These are phyloP conservation scores for Agrotis segetum DNA, from an alignment of 2,888 invertebrate species.

Conservation along the genomic window DNA sequence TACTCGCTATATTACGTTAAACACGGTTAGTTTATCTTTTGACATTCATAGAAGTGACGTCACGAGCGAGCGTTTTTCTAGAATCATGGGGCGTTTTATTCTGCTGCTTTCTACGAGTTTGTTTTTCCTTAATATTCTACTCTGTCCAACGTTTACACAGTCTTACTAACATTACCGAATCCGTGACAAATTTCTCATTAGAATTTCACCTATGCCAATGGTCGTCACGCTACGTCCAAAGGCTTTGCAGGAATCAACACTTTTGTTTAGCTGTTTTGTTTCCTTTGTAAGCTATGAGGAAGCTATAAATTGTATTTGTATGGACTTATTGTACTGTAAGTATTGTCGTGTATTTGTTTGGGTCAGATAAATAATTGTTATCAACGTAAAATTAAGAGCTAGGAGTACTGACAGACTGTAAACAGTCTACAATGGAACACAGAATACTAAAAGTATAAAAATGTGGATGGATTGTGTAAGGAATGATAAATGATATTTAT, in stretches of 20 bases:
- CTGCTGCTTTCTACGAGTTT: background rate
- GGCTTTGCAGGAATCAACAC: conserved; percentile 53
- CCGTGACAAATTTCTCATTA: conserved; percentile 78
- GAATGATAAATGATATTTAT: no score
- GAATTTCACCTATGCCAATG: conserved; percentile 75
- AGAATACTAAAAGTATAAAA: no score
- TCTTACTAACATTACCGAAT: conserved; percentile 60
- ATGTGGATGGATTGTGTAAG: no score
- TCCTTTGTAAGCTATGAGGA: conserved; percentile 43
- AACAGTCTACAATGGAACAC: no score
- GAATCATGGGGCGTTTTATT: no score
- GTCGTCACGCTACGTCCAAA: conserved; percentile 53
- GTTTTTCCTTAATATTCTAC: background rate
- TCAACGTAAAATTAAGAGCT: no score
- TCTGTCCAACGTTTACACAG: conserved; percentile 38
- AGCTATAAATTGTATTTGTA: conserved; percentile 38
- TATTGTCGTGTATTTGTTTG: background rate
- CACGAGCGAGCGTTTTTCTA: no score
- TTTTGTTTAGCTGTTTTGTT: conserved; percentile 48
- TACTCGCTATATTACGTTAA: no score
- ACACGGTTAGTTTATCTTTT: no score
- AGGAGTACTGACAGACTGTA: no score
- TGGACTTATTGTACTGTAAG: background rate
- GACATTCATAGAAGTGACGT: no score
- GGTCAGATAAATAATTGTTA: no score